phyloP scores from a whole-genome alignment of 2,113 vertebrate genomes.

The Fregetta grallaria region DNA sequence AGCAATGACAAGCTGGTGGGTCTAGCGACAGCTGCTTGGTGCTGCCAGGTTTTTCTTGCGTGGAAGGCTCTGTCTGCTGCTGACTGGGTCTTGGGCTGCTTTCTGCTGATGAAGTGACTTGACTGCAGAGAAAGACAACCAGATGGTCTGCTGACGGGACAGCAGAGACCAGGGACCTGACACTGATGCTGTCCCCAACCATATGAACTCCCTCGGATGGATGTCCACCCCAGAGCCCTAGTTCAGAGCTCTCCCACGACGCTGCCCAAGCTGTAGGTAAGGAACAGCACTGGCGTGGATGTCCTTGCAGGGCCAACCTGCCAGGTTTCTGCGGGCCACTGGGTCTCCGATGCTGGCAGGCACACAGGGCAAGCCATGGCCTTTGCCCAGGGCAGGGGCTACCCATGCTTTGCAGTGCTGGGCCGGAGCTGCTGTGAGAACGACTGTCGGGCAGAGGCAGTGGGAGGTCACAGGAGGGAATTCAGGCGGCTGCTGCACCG shows the following conservation, averaged over 20 bases:
- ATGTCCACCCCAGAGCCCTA: neutral
- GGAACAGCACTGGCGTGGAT: accelerated
- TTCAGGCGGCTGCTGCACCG: accelerated
- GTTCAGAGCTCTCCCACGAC: neutral
- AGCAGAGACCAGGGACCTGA: accelerated
- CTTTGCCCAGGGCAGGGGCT: neutral
- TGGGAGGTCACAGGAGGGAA: neutral
- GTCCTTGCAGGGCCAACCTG: accelerated
- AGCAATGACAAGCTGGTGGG: accelerated
- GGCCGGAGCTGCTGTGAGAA: neutral
- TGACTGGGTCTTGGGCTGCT: neutral
- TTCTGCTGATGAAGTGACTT: neutral
- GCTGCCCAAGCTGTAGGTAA: neutral
- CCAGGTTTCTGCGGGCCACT: accelerated
- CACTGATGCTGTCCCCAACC: neutral
- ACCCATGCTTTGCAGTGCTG: neutral
- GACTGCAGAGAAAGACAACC: neutral
- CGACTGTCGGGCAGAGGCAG: neutral
- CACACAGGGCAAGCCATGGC: neutral
- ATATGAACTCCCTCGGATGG: accelerated
- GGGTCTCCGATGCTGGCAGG: neutral
- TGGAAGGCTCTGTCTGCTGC: neutral
- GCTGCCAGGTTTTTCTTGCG: neutral
- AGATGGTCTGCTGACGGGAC: neutral
- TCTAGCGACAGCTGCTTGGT: neutral